Percentiles rank a stretch among this genome's conserved stretches.
phyloP scores from a whole-genome alignment of 2,113 vertebrate genomes.

The Ailuropoda melanoleuca region DNA sequence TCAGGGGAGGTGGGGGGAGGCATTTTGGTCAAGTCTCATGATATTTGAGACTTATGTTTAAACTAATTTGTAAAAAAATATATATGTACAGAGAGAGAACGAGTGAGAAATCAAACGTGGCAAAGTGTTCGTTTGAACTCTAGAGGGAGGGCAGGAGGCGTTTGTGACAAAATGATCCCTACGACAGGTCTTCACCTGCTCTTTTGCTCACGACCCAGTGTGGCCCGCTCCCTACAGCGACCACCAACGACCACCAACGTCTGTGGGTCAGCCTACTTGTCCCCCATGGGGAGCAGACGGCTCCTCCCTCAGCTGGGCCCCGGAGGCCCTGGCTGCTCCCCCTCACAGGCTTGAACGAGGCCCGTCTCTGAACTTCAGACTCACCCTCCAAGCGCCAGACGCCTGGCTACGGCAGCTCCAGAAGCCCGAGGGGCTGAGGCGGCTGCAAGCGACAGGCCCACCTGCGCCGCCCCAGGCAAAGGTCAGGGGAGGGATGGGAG shows the following conservation, averaged over 20 bases:
- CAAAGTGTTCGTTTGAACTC: neutral
- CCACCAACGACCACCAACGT: neutral
- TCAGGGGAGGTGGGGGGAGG: neutral
- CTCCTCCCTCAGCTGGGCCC: neutral
- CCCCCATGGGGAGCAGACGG: neutral
- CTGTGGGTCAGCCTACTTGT: neutral
- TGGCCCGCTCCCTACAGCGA: neutral
- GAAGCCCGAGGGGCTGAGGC: neutral
- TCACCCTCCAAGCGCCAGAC: neutral
- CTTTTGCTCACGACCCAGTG: neutral
- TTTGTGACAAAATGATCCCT: neutral
- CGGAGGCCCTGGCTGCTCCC: neutral
- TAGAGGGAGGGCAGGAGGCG: neutral
- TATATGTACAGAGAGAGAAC: neutral
- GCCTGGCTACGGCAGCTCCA: neutral
- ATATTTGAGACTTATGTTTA: neutral
- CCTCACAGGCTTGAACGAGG: neutral
- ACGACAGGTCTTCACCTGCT: neutral
- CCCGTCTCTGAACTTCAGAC: neutral
- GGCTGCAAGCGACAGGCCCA: neutral
- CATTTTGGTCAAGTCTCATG: neutral
- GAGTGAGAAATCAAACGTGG: neutral
- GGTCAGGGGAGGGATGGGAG: neutral
- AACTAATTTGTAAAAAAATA: neutral
- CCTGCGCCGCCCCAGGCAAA: neutral